phyloP scores from a whole-genome alignment of 1,140 invertebrate species.

The Campodea augens region DNA sequence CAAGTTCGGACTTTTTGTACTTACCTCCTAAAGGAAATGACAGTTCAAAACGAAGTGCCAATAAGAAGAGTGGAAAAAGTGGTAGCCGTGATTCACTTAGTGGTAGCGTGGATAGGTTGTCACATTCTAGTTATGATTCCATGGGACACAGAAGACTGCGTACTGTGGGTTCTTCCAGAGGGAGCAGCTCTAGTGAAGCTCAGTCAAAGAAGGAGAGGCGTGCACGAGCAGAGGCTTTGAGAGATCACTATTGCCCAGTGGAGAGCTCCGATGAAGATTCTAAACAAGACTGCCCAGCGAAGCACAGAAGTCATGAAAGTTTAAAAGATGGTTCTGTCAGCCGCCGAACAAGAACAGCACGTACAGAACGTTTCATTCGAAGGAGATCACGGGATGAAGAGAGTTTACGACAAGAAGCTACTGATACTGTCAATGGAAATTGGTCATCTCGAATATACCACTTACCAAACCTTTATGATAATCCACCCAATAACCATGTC shows the following conservation, averaged over 20 bases:
- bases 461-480: constrained; percentile 10
- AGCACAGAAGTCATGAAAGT: constrained; percentile 33
- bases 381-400: constrained; percentile 45
- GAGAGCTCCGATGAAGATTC: constrained; percentile 50
- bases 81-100: constrained; percentile 8
- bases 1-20: too few species aligned
- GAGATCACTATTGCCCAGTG: constrained; percentile 35
- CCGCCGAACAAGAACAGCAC: constrained; percentile 36
- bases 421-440: constrained; percentile 13
- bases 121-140: constrained; percentile 1
- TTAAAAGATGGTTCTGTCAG: constrained; percentile 32
- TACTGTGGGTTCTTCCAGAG: constrained; percentile 18
- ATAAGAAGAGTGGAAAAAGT: constrained; percentile 3
- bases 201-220: constrained; percentile 25
- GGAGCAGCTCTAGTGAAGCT: constrained; percentile 29
- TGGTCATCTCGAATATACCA: constrained; percentile 13
- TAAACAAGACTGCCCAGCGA: constrained; percentile 41
- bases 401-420: constrained; percentile 31
- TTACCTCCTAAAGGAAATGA: too few species aligned
- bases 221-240: constrained; percentile 38
- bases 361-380: constrained; percentile 58
- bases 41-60: too few species aligned
- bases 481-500: constrained; percentile 7
- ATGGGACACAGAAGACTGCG: constrained; percentile 10
- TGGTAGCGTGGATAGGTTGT: constrained; percentile 3